Base-by-base conservation (phyloP, 2,113 vertebrate genomes). In the Chloebia gouldiae region DNA sequence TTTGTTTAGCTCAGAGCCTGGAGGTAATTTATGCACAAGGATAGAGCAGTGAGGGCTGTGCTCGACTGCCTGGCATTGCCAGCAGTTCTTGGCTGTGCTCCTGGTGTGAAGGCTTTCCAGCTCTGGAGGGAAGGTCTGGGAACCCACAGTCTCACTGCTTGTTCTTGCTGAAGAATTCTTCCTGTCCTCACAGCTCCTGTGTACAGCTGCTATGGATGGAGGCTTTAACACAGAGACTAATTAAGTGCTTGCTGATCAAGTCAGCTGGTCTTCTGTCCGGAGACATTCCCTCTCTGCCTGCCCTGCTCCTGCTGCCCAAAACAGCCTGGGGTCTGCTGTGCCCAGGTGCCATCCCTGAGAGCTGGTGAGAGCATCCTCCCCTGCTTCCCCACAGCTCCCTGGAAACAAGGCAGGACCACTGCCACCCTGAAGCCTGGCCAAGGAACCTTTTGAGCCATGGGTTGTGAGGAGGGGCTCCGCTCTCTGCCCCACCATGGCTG, bases 21-120 rank as follows among this genome's bases (percentile, higher is more conserved):
- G 77, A 97, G 95, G 92, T 95, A 96, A 97, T 97, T 97, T 96
- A 96, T 97, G 91, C 83, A 15, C 57, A 82, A 57, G 13, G 66
- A 91, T 79, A 88, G 90, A 94, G 75, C 53, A 31, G 81, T 0
- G 9, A 95, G 79, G 91, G 81, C 92, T 94, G 82, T 61, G 91
- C 93, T 95, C 20, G 39, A 90, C 81, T 84, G 63, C 78, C 66
- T 63, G 83, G 88, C 3, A 1, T 35, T 95, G 77, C 92, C 94
- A 96, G 88, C 79, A 22, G 76, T 77, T 61, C 92, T 93, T 85
- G 85, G 95, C 93, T 96, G 22, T 40, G 33, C 18, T 90, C 57
- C 24, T 37, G 13, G 66, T 63, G 88, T 50, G 22, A 30, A 87
- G 88, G 75, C 73, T 96, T 95, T 90, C 86, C 68, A 66, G 15